phyloP scores from a whole-genome alignment of 2,797 vertebrate species.

The Acrocephalus scirpaceus region DNA sequence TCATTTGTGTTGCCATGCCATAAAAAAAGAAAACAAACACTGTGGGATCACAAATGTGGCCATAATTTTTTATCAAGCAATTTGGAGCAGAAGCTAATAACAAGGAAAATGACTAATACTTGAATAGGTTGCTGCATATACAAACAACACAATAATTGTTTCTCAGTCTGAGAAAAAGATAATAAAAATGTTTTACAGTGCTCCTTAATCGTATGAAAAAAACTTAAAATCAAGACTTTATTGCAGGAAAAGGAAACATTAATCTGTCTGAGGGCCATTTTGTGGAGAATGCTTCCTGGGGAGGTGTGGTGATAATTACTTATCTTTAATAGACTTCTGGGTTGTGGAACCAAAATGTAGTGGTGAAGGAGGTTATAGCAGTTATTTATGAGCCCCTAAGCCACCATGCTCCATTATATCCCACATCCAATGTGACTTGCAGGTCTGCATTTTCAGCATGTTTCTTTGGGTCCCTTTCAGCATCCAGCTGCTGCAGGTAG shows the following conservation, averaged over 20 bases:
- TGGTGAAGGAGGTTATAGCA: not conserved
- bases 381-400: slow-evolving; percentile 23
- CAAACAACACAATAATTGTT: slow-evolving; percentile 73
- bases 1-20: slow-evolving; percentile 29
- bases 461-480: not conserved
- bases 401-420: not conserved
- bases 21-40: slow-evolving; percentile 63
- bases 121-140: slow-evolving; percentile 67
- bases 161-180: slow-evolving; percentile 68
- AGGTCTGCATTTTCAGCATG: not conserved
- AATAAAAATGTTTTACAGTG: slow-evolving; percentile 74
- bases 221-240: slow-evolving; percentile 74
- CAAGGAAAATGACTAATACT: slow-evolving; percentile 70
- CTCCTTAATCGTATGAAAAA: slow-evolving; percentile 70
- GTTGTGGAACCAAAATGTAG: not conserved
- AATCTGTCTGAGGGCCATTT: slow-evolving; percentile 63
- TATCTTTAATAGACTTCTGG: slow-evolving; percentile 54
- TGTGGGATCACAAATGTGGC: slow-evolving; percentile 29
- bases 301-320: slow-evolving; percentile 57
- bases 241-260: slow-evolving; percentile 65
- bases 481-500: not conserved
- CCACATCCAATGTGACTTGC: not conserved
- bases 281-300: slow-evolving; percentile 44
- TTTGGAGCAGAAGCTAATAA: slow-evolving; percentile 73
- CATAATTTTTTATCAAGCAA: slow-evolving; percentile 66